Evolutionary conservation across 2,113 vertebrate species (phyloP).

Genomic region (Calypte anna): DNA sequence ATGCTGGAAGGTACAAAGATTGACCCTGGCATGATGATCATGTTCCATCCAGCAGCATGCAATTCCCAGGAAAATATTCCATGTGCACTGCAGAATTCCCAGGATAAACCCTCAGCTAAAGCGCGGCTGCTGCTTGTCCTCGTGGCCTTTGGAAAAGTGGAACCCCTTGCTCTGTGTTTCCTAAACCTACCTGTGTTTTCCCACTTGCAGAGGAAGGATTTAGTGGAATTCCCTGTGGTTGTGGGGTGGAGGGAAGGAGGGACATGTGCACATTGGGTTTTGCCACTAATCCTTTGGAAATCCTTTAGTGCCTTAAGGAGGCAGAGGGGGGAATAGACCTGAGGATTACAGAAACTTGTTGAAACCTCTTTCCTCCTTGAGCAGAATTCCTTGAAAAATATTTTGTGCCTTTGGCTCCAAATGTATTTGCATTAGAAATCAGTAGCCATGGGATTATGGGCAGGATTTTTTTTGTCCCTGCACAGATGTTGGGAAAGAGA

Average conservation of each 20-base stretch:
- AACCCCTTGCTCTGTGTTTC: not conserved
- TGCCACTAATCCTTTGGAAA: slow-evolving; percentile 55
- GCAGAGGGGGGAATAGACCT: slow-evolving; percentile 12
- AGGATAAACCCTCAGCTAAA: not conserved
- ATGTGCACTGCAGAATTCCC: not conserved
- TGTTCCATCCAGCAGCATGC: not conserved
- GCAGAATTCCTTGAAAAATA: slow-evolving; percentile 36
- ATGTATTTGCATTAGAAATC: slow-evolving; percentile 23
- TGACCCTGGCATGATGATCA: not conserved
- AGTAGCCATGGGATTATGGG: not conserved
- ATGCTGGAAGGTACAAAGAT: not conserved
- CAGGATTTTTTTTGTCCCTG: not conserved
- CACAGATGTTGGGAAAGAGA: not conserved
- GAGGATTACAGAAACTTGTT: slow-evolving; percentile 33
- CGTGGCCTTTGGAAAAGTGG: not conserved
- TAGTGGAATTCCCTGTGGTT: not conserved
- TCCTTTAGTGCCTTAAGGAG: slow-evolving; percentile 72
- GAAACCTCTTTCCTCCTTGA: slow-evolving; percentile 40
- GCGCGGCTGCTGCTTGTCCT: not conserved
- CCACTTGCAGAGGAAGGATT: not conserved
- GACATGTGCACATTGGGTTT: not conserved
- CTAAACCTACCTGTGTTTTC: not conserved
- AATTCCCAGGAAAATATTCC: slow-evolving; percentile 2
- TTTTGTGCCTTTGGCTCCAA: slow-evolving; percentile 39
- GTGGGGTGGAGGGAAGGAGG: not conserved